A percentile compares a stretch with the other conserved stretches of the same genome.
Evolutionary conservation across 2,113 vertebrate species (phyloP).

Genomic region (Arizona elegans): DNA sequence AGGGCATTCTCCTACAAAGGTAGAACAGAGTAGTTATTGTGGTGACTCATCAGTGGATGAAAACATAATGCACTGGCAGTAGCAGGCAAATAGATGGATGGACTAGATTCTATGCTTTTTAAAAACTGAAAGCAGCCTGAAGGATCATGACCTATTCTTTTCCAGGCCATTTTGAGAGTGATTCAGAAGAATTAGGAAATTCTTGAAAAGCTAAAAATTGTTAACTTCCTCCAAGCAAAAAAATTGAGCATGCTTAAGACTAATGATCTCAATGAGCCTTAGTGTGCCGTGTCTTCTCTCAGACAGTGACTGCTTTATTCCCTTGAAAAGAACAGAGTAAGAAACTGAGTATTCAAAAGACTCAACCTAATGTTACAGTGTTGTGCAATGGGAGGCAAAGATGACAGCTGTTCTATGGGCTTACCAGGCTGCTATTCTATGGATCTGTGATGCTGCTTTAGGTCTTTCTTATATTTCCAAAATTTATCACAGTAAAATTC

Average conservation of each 20-base stretch:
- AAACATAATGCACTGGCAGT: not conserved
- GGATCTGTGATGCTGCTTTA: not conserved
- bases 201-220: not conserved
- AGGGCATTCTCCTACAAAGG: constrained; percentile 19
- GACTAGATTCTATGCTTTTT: not conserved
- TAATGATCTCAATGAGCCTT: not conserved
- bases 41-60: not conserved
- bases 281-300: not conserved
- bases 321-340: not conserved
- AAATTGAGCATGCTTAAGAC: not conserved
- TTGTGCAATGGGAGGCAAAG: not conserved
- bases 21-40: not conserved
- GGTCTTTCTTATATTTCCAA: not conserved
- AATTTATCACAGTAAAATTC: not conserved
- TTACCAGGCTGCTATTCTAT: not conserved
- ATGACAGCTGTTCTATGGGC: not conserved
- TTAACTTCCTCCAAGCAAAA: not conserved
- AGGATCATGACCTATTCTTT: not conserved
- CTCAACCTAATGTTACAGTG: not conserved
- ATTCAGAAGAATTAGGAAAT: not conserved
- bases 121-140: not conserved
- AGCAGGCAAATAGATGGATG: not conserved
- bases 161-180: not conserved
- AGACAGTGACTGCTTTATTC: not conserved
- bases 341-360: constrained; percentile 5